A percentile compares a stretch with the other conserved stretches of the same genome.
phyloP scores from a whole-genome alignment of 2,888 invertebrate genomes.

The Scaptomyza cyrtandrae region DNA sequence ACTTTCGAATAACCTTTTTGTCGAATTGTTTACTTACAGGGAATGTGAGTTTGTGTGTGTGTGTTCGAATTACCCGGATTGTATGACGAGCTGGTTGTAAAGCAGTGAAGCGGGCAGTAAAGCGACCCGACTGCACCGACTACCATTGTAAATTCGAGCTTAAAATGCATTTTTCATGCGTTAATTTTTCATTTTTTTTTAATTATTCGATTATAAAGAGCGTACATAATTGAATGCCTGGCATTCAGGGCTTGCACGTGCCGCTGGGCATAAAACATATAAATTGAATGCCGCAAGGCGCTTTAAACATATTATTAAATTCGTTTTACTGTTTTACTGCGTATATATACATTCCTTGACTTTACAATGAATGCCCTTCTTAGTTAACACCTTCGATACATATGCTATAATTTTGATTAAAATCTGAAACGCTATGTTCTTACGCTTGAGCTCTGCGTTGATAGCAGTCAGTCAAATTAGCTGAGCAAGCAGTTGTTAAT shows the following conservation, averaged over 20 bases:
- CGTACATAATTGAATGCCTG: conserved; percentile 73
- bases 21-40: background rate
- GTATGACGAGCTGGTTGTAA: conserved; percentile 6
- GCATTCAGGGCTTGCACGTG: conserved; percentile 34
- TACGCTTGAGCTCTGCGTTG: no score
- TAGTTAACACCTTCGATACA: background rate
- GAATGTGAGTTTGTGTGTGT: conserved; percentile 4
- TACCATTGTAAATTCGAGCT: conserved; percentile 66
- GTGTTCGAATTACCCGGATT: conserved; percentile 16
- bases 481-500: background rate
- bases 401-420: no score
- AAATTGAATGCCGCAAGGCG: conserved; percentile 1
- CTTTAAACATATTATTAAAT: conserved; percentile 25
- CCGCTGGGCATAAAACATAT: conserved; percentile 26
- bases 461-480: background rate
- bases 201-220: conserved; percentile 80
- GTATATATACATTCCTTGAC: no score
- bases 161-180: conserved; percentile 79
- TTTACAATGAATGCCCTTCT: no score
- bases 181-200: conserved; percentile 74
- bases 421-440: no score
- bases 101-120: conserved; percentile 23
- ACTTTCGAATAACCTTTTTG: background rate
- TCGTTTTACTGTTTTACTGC: no score
- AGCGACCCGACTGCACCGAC: conserved; percentile 36